A percentile compares a stretch with the other conserved stretches of the same genome.
Evolutionary conservation across 2,888 invertebrate genomes (phyloP).

Genomic region (Buathra laborator): DNA sequence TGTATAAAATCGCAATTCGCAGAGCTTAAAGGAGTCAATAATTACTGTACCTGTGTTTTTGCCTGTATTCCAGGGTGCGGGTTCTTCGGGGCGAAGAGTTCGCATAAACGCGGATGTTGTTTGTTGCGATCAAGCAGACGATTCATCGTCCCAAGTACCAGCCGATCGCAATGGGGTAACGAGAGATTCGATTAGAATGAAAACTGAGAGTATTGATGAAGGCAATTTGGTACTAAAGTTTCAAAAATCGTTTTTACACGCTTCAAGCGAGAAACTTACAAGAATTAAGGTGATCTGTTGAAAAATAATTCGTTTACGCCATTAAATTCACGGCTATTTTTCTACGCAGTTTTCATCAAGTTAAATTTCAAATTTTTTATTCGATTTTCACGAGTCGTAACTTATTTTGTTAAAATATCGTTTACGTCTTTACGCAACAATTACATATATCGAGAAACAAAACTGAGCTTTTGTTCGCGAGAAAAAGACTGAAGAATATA

Average conservation of each 20-base stretch:
- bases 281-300: no score
- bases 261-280: no score
- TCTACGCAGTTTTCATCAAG: neutral
- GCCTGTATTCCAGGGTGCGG: constrained; percentile 39
- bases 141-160: constrained; percentile 46
- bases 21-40: neutral
- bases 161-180: constrained; percentile 59
- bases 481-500: no score
- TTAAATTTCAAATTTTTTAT: no score
- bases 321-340: neutral
- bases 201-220: neutral
- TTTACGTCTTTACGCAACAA: no score
- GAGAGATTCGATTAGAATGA: constrained; percentile 11
- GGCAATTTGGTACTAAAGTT: no score
- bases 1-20: neutral
- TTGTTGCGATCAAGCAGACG: constrained; percentile 50
- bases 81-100: constrained; percentile 62
- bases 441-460: no score
- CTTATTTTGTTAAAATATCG: no score
- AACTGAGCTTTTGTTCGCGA: neutral
- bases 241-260: no score
- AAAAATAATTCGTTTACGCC: no score
- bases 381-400: no score
- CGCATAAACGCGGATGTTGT: constrained; percentile 61
- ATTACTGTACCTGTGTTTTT: constrained; percentile 4